phyloP scores from a whole-genome alignment of 2,113 vertebrate species.

The Carlito syrichta region DNA sequence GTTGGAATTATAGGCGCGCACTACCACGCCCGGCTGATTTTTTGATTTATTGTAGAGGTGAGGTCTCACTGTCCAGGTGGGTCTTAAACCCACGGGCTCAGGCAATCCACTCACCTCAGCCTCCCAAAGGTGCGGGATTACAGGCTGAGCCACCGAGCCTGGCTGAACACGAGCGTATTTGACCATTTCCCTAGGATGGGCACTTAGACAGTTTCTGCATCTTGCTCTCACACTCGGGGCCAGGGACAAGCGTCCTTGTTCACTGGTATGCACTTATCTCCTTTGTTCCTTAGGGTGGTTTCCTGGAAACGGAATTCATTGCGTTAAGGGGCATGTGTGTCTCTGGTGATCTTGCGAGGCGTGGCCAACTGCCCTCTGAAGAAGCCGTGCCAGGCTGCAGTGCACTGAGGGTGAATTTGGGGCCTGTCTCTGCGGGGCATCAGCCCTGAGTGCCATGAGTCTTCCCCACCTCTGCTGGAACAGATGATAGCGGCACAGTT shows the following conservation, averaged over 20 bases:
- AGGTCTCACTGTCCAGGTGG: too few relatives aligned
- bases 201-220: not conserved
- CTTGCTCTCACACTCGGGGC: not conserved
- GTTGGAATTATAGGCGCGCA: too few relatives aligned
- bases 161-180: too few relatives aligned
- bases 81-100: too few relatives aligned
- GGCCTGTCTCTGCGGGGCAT: not conserved
- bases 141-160: too few relatives aligned
- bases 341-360: too few relatives aligned
- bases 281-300: not conserved
- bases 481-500: accelerated
- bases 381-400: not conserved
- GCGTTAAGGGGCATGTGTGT: not conserved
- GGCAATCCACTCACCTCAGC: too few relatives aligned
- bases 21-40: too few relatives aligned
- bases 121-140: too few relatives aligned
- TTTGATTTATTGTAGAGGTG: too few relatives aligned
- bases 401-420: accelerated
- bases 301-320: not conserved
- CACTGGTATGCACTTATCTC: not conserved
- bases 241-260: not conserved
- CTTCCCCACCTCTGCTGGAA: not conserved
- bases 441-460: accelerated
- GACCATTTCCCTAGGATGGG: not conserved
- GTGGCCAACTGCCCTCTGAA: not conserved